phyloP scores from a whole-genome alignment of 2,888 invertebrate species.

The Eurois occulta region DNA sequence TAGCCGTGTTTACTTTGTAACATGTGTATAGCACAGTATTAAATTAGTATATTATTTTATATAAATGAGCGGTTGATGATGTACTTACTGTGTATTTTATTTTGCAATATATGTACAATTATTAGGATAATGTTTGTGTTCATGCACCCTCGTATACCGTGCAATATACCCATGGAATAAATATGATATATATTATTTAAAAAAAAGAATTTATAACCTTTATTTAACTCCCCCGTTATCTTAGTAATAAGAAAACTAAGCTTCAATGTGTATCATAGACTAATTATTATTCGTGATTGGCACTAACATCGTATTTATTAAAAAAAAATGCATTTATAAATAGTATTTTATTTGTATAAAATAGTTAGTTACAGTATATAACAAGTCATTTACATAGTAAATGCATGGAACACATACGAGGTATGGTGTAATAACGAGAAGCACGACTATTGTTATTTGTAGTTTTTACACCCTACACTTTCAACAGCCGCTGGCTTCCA shows the following conservation, averaged over 20 bases:
- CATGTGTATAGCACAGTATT: constrained; percentile 61
- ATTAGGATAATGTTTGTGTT: constrained; percentile 50
- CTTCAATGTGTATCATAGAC: constrained; percentile 43
- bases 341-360: constrained; percentile 60
- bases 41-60: constrained; percentile 57
- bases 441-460: neutral
- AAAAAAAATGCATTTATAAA: constrained; percentile 59
- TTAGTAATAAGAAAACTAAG: constrained; percentile 42
- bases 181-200: constrained; percentile 30
- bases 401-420: constrained; percentile 69
- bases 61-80: constrained; percentile 37
- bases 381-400: constrained; percentile 78
- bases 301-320: constrained; percentile 52
- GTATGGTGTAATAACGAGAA: constrained; percentile 12
- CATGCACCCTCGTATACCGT: constrained; percentile 40
- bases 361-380: constrained; percentile 40
- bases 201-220: constrained; percentile 6
- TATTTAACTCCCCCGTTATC: constrained; percentile 17
- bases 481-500: neutral
- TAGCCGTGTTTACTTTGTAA: constrained; percentile 42
- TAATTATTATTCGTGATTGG: constrained; percentile 46
- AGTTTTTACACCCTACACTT: neutral
- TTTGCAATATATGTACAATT: constrained; percentile 58
- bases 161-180: constrained; percentile 45
- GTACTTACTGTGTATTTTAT: constrained; percentile 47